Conservation (phyloP, 1,140 invertebrate genomes). For the Magallana angulata region DNA sequence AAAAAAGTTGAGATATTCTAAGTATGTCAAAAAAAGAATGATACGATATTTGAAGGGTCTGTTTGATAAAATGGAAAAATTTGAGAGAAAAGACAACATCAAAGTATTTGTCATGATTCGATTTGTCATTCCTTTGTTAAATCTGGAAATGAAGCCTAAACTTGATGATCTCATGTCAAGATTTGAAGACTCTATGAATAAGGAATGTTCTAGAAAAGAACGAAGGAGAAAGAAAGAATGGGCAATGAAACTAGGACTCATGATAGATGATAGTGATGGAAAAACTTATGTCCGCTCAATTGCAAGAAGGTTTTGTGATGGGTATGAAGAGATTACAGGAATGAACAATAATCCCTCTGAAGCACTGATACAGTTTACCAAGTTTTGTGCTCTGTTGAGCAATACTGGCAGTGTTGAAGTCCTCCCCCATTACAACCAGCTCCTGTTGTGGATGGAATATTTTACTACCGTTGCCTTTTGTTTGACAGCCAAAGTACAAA, state of each 20-base stretch:
- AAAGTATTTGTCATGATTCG: conserved; percentile 32
- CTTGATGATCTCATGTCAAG: conserved; percentile 26
- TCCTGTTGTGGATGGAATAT: conserved; percentile 68
- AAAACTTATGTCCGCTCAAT: conserved; percentile 51
- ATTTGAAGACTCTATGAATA: conserved; percentile 35
- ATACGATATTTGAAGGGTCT: not conserved
- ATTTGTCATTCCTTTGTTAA: conserved; percentile 34
- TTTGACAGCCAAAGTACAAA: conserved; percentile 59
- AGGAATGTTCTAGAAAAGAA: not conserved
- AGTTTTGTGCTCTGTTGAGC: conserved; percentile 58
- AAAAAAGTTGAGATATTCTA: not conserved
- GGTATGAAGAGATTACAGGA: conserved; percentile 51
- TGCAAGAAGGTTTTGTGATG: conserved; percentile 61
- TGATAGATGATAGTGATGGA: not conserved
- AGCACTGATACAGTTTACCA: conserved; percentile 66
- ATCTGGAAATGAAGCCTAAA: conserved; percentile 26
- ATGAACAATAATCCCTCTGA: conserved; percentile 58
- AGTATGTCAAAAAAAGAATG: conserved; percentile 17
- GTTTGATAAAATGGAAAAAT: conserved; percentile 3
- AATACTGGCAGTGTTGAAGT: conserved; percentile 42
- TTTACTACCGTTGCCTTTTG: conserved; percentile 60
- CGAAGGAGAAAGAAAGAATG: not conserved
- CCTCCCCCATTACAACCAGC: conserved; percentile 59
- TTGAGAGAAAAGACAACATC: conserved; percentile 30
- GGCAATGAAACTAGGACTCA: not conserved